These are phyloP conservation scores for Pemphredon lugubris DNA, from an alignment of 2,888 invertebrate species.

Conservation along the genomic window DNA sequence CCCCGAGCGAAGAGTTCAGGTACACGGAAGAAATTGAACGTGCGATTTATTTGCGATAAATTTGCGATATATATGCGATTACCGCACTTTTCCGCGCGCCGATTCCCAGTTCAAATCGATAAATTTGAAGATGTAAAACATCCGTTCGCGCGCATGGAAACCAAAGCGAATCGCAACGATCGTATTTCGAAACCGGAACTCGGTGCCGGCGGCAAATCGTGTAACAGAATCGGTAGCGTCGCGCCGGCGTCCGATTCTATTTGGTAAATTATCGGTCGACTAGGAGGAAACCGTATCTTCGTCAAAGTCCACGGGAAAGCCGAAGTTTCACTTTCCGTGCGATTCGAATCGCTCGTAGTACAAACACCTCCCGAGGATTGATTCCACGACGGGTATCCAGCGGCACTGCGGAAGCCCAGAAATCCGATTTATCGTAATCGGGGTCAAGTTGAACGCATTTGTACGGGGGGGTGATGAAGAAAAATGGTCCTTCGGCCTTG, in stretches of 20 bases:
- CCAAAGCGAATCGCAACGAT: not conserved
- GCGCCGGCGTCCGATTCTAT: constrained; percentile 37
- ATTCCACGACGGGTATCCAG: constrained; percentile 52
- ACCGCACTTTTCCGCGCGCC: no score
- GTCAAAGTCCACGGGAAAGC: constrained; percentile 28
- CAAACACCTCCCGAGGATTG: constrained; percentile 39
- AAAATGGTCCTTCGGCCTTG: constrained; percentile 55
- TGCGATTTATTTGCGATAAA: no score
- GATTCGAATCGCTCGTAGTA: constrained; percentile 48
- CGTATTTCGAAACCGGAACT: constrained; percentile 35
- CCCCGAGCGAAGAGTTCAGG: no score
- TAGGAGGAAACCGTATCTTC: constrained; percentile 27
- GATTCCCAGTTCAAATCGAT: no score
- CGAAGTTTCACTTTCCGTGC: constrained; percentile 52
- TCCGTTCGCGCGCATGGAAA: no score
- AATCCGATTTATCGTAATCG: constrained; percentile 65
- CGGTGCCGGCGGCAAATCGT: constrained; percentile 5
- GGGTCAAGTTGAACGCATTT: constrained; percentile 68
- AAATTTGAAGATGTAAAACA: no score
- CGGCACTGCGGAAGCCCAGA: constrained; percentile 59
- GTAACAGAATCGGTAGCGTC: constrained; percentile 26
- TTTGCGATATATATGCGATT: no score
- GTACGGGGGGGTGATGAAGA: constrained; percentile 58
- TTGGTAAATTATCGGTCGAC: constrained; percentile 32
- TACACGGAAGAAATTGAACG: no score